These are phyloP conservation scores for Hirtodrosophila duncani DNA, from an alignment of 2,888 invertebrate species.

Conservation along the genomic window DNA sequence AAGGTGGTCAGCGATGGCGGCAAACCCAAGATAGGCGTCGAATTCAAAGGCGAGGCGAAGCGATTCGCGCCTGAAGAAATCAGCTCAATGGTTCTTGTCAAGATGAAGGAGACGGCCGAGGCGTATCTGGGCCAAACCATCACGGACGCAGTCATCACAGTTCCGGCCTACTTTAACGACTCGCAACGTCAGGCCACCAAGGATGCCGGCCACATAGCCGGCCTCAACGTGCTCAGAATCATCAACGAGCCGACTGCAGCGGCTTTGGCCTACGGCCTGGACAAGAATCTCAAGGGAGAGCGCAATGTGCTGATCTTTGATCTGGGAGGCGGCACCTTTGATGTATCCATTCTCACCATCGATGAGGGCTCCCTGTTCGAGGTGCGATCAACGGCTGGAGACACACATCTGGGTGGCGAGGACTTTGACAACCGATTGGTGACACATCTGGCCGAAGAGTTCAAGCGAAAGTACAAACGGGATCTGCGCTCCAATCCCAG, in stretches of 20 bases:
- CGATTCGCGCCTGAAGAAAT: constrained; percentile 94
- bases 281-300: constrained; percentile 89
- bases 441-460: constrained; percentile 90
- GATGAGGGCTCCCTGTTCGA: constrained; percentile 94
- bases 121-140: constrained; percentile 88
- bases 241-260: constrained; percentile 96
- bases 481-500: constrained; percentile 83
- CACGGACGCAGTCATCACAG: constrained; percentile 92
- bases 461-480: constrained; percentile 88
- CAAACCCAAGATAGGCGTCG: constrained; percentile 89
- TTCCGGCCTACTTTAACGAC: constrained; percentile 94
- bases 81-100: constrained; percentile 93
- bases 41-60: constrained; percentile 92
- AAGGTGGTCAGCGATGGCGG: constrained; percentile 88
- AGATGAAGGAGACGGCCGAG: constrained; percentile 95
- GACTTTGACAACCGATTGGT: constrained; percentile 93
- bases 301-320: constrained; percentile 86
- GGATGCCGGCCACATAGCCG: constrained; percentile 93
- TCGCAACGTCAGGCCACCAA: constrained; percentile 95
- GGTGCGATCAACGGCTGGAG: constrained; percentile 96
- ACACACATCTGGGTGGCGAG: constrained; percentile 95
- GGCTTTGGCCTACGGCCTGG: constrained; percentile 94
- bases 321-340: constrained; percentile 91
- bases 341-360: constrained; percentile 95
- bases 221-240: constrained; percentile 92